phyloP scores from a whole-genome alignment of 2,797 vertebrate species.

The Amblyopsis hoosieri region DNA sequence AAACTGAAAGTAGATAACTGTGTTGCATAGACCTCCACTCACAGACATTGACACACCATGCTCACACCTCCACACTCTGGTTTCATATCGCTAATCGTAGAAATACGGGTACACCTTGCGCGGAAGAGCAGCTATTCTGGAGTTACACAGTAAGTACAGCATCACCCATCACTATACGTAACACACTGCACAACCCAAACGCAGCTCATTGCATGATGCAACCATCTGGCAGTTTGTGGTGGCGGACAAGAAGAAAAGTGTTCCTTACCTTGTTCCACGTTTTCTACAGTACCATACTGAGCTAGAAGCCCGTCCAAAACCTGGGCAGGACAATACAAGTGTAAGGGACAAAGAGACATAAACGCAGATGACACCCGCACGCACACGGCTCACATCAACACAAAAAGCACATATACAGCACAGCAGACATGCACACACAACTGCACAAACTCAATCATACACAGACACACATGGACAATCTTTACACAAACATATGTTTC shows the following conservation, averaged over 20 bases:
- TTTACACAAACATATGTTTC: background rate
- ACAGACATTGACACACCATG: no score
- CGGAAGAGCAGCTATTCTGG: no score
- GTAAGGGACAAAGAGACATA: slow-evolving; percentile 21
- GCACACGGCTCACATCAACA: slow-evolving; percentile 3
- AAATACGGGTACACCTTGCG: no score
- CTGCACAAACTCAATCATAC: background rate
- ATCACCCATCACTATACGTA: no score
- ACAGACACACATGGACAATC: slow-evolving; percentile 7
- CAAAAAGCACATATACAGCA: background rate
- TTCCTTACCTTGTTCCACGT: slow-evolving; percentile 92
- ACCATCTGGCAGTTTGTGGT: background rate
- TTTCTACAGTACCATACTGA: slow-evolving; percentile 92
- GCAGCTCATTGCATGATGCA: no score
- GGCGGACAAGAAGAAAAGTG: background rate
- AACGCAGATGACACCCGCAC: background rate
- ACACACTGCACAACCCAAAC: no score
- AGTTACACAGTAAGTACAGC: no score
- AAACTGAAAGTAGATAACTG: no score
- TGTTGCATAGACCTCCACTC: no score
- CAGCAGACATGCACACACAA: background rate
- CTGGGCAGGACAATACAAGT: slow-evolving; percentile 67
- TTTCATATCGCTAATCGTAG: no score
- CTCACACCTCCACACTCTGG: no score
- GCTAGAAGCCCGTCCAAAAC: slow-evolving; percentile 92